Conservation (phyloP, 2,888 invertebrate genomes). For the Celastrina argiolus region DNA sequence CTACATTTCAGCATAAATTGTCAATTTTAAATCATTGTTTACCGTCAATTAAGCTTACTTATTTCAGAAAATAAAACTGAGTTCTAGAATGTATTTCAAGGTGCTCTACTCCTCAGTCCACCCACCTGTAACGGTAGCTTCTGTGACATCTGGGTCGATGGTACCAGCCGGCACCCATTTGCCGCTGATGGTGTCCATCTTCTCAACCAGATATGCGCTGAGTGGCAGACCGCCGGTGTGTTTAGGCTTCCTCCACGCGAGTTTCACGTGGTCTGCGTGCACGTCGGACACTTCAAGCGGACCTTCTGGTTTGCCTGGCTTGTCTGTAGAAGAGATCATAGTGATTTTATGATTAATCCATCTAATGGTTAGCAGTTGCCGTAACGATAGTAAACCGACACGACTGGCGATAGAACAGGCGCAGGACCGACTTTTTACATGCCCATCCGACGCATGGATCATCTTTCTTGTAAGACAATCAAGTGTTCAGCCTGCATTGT, state of each 20-base stretch:
- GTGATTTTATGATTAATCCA: not conserved
- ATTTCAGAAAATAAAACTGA: no score
- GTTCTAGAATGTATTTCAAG: no score
- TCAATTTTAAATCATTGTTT: no score
- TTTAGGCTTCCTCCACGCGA: conserved; percentile 96
- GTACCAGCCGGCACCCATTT: conserved; percentile 93
- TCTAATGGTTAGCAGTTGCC: no score
- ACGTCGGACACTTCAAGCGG: conserved; percentile 94
- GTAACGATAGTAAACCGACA: no score
- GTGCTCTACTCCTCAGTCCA: not conserved
- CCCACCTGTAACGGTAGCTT: conserved; percentile 85
- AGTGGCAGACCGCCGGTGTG: conserved; percentile 97
- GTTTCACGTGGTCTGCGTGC: conserved; percentile 94
- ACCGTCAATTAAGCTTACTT: no score
- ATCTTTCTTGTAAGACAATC: no score
- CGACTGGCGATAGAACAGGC: no score
- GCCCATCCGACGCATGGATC: no score
- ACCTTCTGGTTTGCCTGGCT: conserved; percentile 92
- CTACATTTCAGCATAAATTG: no score
- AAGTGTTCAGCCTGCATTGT: no score
- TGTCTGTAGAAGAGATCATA: conserved; percentile 71
- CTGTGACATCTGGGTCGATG: conserved; percentile 87
- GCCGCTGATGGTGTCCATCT: conserved; percentile 93
- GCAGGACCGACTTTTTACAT: no score
- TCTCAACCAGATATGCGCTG: conserved; percentile 94